These are phyloP conservation scores for Xyliphius kryptos DNA, from an alignment of 2,113 vertebrate species.

Conservation along the genomic window DNA sequence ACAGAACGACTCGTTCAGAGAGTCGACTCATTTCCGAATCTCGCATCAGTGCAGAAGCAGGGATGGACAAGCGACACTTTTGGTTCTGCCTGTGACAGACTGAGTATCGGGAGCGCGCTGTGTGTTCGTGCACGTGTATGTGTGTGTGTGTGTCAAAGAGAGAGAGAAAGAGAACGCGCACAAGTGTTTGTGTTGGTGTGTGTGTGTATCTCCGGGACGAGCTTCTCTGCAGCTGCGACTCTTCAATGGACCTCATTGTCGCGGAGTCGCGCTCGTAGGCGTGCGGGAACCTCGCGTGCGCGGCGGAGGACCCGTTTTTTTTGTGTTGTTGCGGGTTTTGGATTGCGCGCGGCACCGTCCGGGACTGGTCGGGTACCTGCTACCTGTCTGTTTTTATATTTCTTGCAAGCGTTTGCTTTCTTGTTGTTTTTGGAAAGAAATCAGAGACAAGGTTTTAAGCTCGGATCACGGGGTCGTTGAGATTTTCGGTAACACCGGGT, in stretches of 20 bases:
- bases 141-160: no score
- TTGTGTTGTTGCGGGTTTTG: no score
- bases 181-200: no score
- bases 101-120: conserved; percentile 4
- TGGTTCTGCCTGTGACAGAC: conserved; percentile 2
- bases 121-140: no score
- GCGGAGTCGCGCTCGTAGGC: conserved; percentile 34
- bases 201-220: conserved; percentile 33
- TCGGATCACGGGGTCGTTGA: conserved; percentile 5
- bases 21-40: background rate
- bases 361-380: background rate
- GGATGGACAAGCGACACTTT: conserved; percentile 1
- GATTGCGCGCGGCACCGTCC: background rate
- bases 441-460: background rate
- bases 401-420: background rate
- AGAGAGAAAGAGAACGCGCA: no score
- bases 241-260: conserved; percentile 46
- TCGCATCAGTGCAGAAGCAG: no score
- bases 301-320: conserved; percentile 5
- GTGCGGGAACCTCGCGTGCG: no score
- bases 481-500: no score
- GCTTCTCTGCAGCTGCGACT: conserved; percentile 41
- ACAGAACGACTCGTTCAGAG: background rate
- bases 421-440: conserved; percentile 4
- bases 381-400: background rate